A percentile compares a stretch with the other conserved stretches of the same genome.
phyloP scores from a whole-genome alignment of 2,113 vertebrate species.

The Chloebia gouldiae region DNA sequence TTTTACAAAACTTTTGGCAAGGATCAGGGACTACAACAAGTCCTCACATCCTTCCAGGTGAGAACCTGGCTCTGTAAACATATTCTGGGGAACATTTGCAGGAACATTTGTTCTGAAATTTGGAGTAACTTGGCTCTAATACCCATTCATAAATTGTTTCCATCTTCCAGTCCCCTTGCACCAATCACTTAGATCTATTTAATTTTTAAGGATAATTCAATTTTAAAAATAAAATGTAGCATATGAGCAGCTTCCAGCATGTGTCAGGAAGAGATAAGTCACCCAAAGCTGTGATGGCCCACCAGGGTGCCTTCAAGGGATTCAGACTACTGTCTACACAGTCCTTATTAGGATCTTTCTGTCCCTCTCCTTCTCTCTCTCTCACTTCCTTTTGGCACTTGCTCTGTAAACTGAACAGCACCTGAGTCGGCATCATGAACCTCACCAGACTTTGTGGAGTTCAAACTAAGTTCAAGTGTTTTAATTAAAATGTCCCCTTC shows the following conservation, averaged over 20 bases:
- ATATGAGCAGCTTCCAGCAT: slow-evolving; percentile 2
- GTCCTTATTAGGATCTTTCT: slow-evolving; percentile 40
- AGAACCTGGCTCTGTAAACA: background rate
- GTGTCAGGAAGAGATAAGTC: slow-evolving; percentile 67
- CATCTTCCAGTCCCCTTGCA: background rate
- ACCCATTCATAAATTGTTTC: background rate
- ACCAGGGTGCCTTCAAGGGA: slow-evolving; percentile 50
- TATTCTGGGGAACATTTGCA: background rate
- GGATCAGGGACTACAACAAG: background rate
- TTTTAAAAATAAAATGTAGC: slow-evolving; percentile 51
- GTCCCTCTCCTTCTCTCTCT: background rate
- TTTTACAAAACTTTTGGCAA: background rate
- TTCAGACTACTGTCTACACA: background rate
- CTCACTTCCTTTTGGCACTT: slow-evolving; percentile 47
- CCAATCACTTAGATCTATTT: background rate
- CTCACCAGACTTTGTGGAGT: slow-evolving; percentile 24
- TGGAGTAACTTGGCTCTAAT: background rate
- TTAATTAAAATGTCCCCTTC: slow-evolving; percentile 60
- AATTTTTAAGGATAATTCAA: background rate
- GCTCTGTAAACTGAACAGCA: slow-evolving; percentile 35
- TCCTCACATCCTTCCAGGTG: background rate
- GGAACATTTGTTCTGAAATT: background rate
- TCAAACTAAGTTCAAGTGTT: slow-evolving; percentile 35
- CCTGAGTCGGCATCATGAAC: slow-evolving; percentile 6
- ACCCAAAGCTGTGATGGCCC: slow-evolving; percentile 29